phyloP scores from a whole-genome alignment of 2,888 invertebrate genomes.

The Microctonus brassicae region DNA sequence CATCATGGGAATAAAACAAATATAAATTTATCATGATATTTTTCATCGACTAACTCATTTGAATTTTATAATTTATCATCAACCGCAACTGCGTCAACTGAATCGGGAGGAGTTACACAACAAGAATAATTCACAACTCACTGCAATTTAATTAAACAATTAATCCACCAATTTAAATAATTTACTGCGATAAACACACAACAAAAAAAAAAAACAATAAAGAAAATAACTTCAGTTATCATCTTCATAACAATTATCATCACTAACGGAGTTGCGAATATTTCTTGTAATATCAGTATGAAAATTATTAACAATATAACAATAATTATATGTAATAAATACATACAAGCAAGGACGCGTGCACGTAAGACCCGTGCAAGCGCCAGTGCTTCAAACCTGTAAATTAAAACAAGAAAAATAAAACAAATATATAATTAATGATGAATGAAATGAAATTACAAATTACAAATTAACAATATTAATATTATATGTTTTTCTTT shows the following conservation, averaged over 20 bases:
- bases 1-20: neutral
- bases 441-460: conserved; percentile 6
- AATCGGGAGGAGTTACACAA: conserved; percentile 7
- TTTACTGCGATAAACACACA: neutral
- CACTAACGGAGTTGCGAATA: conserved; percentile 1
- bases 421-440: conserved; percentile 26
- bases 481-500: conserved; percentile 46
- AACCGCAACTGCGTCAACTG: neutral
- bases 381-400: conserved; percentile 40
- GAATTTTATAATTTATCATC: conserved; percentile 5
- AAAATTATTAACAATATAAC: conserved; percentile 26
- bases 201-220: neutral
- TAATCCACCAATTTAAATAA: neutral
- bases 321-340: conserved; percentile 32
- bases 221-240: neutral
- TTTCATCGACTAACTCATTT: conserved; percentile 5
- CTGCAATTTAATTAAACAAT: neutral
- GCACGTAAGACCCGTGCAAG: conserved; percentile 36
- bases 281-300: conserved; percentile 4
- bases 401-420: conserved; percentile 29
- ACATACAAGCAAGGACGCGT: conserved; percentile 39
- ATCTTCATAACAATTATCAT: neutral
- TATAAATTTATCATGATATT: neutral
- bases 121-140: conserved; percentile 24
- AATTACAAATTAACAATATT: conserved; percentile 30